Conservation (phyloP, 2,888 invertebrate genomes). For the Hermaeophaga mercurialis region DNA sequence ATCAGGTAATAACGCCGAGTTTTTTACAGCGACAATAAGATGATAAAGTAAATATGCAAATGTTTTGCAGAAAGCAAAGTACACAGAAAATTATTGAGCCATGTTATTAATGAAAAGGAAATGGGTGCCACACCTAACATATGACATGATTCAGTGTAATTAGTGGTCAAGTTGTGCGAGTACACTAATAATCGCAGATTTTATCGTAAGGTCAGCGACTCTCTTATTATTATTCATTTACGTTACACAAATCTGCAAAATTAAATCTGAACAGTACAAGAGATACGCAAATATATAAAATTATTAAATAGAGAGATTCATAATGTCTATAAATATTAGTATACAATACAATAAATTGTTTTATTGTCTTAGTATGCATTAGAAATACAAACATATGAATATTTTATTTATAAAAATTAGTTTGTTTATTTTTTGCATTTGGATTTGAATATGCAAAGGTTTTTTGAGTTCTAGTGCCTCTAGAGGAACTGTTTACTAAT, state of each 20-base stretch:
- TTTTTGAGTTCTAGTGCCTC: too few species aligned
- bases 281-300: too few species aligned
- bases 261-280: conserved; percentile 25
- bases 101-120: conserved; percentile 42
- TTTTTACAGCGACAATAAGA: conserved; percentile 4
- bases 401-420: too few species aligned
- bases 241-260: conserved; percentile 31
- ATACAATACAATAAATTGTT: too few species aligned
- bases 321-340: too few species aligned
- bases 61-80: conserved; percentile 17
- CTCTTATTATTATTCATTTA: conserved; percentile 39
- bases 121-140: conserved; percentile 42
- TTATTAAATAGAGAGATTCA: too few species aligned
- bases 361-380: too few species aligned
- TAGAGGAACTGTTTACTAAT: too few species aligned
- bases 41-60: conserved; percentile 24
- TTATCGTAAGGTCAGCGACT: conserved; percentile 46
- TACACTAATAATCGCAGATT: conserved; percentile 42
- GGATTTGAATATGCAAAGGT: too few species aligned
- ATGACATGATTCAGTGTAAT: conserved; percentile 46
- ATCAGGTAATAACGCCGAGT: not conserved
- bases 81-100: conserved; percentile 30
- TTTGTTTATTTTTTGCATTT: too few species aligned
- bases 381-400: too few species aligned
- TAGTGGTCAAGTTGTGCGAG: conserved; percentile 42